Conservation (phyloP, 1,140 invertebrate genomes). For the Contarinia nasturtii region DNA sequence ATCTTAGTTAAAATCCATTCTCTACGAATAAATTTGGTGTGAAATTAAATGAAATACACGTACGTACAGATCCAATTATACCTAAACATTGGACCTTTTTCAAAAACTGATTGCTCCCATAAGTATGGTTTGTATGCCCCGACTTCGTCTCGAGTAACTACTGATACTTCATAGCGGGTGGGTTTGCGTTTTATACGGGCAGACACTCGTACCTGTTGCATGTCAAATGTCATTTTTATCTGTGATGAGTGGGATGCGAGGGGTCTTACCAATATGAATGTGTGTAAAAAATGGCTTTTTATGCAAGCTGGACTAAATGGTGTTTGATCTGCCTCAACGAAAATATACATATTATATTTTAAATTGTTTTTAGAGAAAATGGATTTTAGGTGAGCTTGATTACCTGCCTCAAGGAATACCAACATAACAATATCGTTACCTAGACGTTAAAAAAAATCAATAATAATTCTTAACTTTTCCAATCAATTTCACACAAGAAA, state of each 20-base stretch:
- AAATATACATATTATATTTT: too few relatives aligned
- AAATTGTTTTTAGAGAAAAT: too few relatives aligned
- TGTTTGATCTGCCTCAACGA: slow-evolving; percentile 79
- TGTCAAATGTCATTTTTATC: slow-evolving; percentile 2
- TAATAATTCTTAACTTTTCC: too few relatives aligned
- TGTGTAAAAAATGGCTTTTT: slow-evolving; percentile 83
- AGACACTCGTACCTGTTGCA: slow-evolving; percentile 48
- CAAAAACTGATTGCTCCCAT: slow-evolving; percentile 84
- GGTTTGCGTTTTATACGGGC: slow-evolving; percentile 67
- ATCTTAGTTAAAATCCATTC: slow-evolving; percentile 96
- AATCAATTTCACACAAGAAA: too few relatives aligned
- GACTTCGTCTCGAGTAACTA: slow-evolving; percentile 91
- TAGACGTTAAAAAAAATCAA: too few relatives aligned
- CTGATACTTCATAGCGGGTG: slow-evolving; percentile 75
- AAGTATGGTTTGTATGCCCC: slow-evolving; percentile 92
- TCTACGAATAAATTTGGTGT: slow-evolving; percentile 18
- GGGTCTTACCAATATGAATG: slow-evolving; percentile 56
- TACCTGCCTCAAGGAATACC: too few relatives aligned
- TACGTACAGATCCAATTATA: slow-evolving; percentile 9
- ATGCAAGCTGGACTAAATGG: slow-evolving; percentile 81
- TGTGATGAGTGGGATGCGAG: background rate
- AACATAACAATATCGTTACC: too few relatives aligned
- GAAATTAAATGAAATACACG: background rate
- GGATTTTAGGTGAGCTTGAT: too few relatives aligned
- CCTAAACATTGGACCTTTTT: slow-evolving; percentile 70